Evolutionary conservation across 2,888 invertebrate genomes (phyloP).

Genomic region (Cordilura impudica): DNA sequence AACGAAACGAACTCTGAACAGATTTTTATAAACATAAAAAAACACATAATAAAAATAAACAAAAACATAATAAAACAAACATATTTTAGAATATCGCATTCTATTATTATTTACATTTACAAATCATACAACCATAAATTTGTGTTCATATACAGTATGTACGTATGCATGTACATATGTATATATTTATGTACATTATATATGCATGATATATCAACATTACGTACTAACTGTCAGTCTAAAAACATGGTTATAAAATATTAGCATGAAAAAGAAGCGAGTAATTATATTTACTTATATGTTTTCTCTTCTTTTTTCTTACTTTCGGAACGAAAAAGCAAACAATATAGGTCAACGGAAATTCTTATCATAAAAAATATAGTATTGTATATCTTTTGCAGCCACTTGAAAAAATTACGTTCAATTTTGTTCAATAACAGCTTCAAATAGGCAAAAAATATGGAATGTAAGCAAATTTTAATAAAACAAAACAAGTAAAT

Average conservation of each 20-base stretch:
- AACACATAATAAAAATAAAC: background rate
- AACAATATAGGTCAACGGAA: constrained; percentile 37
- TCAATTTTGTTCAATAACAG: background rate
- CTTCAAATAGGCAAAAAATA: background rate
- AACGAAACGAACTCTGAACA: background rate
- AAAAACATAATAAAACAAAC: background rate
- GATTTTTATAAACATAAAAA: background rate
- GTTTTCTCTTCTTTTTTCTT: too few species aligned
- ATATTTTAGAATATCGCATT: background rate
- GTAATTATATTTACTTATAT: background rate
- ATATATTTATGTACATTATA: background rate
- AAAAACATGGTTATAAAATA: background rate
- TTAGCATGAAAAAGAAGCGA: background rate
- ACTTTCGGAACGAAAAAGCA: background rate
- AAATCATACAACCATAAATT: background rate
- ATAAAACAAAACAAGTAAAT: too few species aligned
- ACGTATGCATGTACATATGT: background rate
- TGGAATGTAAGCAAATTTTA: too few species aligned
- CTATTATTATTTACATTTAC: too few species aligned
- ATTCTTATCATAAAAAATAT: constrained; percentile 23
- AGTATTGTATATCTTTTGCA: background rate
- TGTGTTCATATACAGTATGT: background rate
- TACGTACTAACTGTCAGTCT: background rate
- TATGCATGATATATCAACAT: too few species aligned
- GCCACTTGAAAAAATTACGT: background rate